These are phyloP conservation scores for Pseudomyrmex sp. DNA, from an alignment of 1,140 invertebrate genomes.

Conservation along the genomic window DNA sequence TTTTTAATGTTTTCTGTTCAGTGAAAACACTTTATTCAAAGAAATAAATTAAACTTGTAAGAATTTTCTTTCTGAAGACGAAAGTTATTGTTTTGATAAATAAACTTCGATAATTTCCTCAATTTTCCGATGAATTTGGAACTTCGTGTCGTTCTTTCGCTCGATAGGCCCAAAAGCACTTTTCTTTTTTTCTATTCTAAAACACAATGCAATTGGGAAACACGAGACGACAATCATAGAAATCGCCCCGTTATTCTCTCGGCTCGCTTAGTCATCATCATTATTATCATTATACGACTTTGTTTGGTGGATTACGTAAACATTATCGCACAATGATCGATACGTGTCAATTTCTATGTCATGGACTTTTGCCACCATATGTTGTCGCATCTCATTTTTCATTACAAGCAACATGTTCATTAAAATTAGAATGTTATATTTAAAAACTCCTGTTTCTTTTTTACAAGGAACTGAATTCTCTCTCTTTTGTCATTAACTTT, in stretches of 20 bases:
- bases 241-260: background rate
- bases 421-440: background rate
- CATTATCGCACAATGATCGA: too few relatives aligned
- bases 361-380: background rate
- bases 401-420: background rate
- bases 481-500: background rate
- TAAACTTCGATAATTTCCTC: too few relatives aligned
- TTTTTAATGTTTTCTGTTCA: too few relatives aligned
- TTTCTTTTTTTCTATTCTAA: too few relatives aligned
- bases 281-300: background rate
- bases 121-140: too few relatives aligned
- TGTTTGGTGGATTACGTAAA: background rate
- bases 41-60: too few relatives aligned
- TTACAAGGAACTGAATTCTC: background rate
- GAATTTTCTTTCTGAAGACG: too few relatives aligned
- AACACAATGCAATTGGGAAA: background rate
- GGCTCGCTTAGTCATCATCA: background rate
- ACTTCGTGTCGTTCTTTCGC: too few relatives aligned
- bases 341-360: background rate
- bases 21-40: too few relatives aligned
- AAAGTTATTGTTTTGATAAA: too few relatives aligned
- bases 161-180: too few relatives aligned
- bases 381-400: background rate
- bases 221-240: conserved; percentile 44
- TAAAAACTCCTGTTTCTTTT: conserved; percentile 1